Percentiles rank a stretch among this genome's conserved stretches.
Conservation (phyloP, 2,113 vertebrate genomes). For the Emberiza fucata region DNA sequence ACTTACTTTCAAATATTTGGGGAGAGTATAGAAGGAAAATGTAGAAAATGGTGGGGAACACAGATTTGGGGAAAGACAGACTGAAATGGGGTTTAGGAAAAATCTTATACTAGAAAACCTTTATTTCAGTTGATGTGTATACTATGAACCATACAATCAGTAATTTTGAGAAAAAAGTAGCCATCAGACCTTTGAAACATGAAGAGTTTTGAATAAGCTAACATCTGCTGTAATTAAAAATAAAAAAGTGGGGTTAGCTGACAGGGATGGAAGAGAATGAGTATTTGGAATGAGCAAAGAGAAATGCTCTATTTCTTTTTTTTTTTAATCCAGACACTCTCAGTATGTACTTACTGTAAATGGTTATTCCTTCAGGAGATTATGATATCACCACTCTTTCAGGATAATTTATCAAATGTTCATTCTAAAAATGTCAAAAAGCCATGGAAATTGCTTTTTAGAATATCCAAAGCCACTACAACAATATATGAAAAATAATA, state of each 20-base stretch:
- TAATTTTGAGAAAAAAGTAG: background rate
- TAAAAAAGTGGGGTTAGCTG: background rate
- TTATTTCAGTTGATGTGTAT: background rate
- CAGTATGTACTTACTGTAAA: background rate
- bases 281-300: background rate
- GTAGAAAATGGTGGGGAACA: background rate
- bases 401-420: background rate
- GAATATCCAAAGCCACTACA: background rate
- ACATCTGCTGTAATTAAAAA: background rate
- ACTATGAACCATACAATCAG: background rate
- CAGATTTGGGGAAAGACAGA: background rate
- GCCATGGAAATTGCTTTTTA: background rate
- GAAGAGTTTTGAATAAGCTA: background rate
- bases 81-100: background rate
- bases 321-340: background rate
- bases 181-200: background rate
- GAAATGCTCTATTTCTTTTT: background rate
- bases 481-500: background rate
- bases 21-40: background rate
- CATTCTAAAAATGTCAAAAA: background rate
- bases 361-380: background rate
- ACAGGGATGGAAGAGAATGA: background rate
- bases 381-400: background rate
- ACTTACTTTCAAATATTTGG: background rate
- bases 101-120: background rate